Evolutionary conservation across 2,797 vertebrate genomes (phyloP).

Genomic region (Trachops cirrhosus): DNA sequence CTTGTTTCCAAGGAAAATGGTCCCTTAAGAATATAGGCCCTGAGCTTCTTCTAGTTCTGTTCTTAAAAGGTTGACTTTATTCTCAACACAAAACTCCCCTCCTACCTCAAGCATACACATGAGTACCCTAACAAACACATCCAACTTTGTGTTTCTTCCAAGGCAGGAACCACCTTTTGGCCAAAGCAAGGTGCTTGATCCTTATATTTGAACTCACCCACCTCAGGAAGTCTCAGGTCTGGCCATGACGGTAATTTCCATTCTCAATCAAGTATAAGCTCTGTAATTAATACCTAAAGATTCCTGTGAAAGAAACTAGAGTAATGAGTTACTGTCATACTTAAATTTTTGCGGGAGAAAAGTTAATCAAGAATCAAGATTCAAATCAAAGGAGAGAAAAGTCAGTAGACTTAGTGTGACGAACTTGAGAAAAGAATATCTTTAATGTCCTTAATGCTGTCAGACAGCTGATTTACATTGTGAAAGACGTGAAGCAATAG

Average conservation of each 20-base stretch:
- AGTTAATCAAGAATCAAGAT: background rate
- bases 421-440: background rate
- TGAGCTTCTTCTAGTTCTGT: background rate
- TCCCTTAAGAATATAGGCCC: background rate
- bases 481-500: background rate
- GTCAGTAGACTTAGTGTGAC: background rate
- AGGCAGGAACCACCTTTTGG: background rate
- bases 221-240: background rate
- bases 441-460: background rate
- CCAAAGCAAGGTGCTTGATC: background rate
- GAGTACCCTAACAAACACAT: background rate
- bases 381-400: background rate
- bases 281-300: background rate
- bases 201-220: background rate
- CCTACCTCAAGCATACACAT: background rate
- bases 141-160: background rate
- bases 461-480: background rate
- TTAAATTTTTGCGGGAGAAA: background rate
- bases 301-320: background rate
- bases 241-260: background rate
- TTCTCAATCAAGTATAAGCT: background rate
- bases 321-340: background rate
- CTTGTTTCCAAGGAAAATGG: background rate
- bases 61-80: background rate
- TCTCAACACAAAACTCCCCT: background rate